Base-by-base conservation (phyloP, 2,797 vertebrate genomes). In the Mus spretus region DNA sequence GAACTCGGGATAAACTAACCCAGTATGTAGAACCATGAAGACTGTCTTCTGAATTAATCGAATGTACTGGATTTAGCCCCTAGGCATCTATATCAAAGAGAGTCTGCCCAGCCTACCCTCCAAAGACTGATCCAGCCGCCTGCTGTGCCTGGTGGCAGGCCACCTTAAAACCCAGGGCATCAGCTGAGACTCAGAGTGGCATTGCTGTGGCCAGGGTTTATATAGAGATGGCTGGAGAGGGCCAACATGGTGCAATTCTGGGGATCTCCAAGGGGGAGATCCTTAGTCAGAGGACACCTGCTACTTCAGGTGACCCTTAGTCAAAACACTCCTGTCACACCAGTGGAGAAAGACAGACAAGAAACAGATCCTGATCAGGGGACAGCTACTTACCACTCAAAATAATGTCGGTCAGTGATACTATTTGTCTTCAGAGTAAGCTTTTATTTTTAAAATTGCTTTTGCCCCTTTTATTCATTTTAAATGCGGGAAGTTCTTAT, bases 61-160 rank as follows among this genome's bases (percentile, higher is more conserved):
- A 78, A 72, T 6, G 7, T 20, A 11, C 83, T 31, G 57, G 47
- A 14, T 81, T 26, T 72, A 37, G 8, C 70, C 55, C 28, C 0
- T 34, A 83, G 94, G 82, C 44, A 53, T 47, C 0, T n/a, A 6
- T 4, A 0, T 1, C 1, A 7, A 50, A 19, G 83, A 85, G 44
- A 47, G 17, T 65, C 12, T 84, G 12, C 40, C 10, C 1, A 11
- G 34, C 20, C 57, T 19, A 34, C 55, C 26, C 37, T 12, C 31
- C 28, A 1, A 1, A 3, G 3, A 61, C 3, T 5, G 34, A 15
- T 0, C 0, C 70, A 0, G 17, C 59, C 0, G 0, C 1, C 13
- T 5, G 70, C 80, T 12, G 20, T 11, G 37, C 22, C 57, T 44
- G n/a, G 63, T 47, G 31, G 26, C 3, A 4, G 34, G 37, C 14